Base-by-base conservation (phyloP, 2,797 vertebrate species). In the Eurystomus glaucurus region DNA sequence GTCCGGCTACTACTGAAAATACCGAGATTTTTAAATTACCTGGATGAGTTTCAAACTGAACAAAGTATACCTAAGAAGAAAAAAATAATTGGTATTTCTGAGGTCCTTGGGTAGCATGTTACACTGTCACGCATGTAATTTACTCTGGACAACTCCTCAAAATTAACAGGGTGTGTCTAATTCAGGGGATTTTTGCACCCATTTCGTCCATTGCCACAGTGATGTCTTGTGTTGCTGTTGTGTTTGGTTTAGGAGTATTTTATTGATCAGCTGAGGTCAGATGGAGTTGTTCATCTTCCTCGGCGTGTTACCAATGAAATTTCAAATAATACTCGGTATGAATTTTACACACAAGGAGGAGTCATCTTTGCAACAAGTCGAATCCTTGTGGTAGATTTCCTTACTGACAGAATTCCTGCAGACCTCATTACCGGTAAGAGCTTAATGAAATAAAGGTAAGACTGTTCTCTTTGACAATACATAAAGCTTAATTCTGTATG, bases 331-430 rank as follows among this genome's bases (percentile, higher is more conserved):
- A 99, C 98, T 72, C 99, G 99, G 4, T 99, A 99, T 4, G 98
- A 98, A 7, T 99, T 99, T 13, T 99, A 99, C 98, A 99, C 99
- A 0, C 98, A 98, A 87, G 99, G 99, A 31, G 99, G 99, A 6
- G 98, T 99, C 39, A 97, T 99, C 95, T 99, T 99, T 94, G 99
- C 99, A 90, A 99, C 99, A 75, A 99, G 99, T 93, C 98, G 99
- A 51, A 99, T 99, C 95, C 98, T 99, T 76, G 99, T 99, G 95
- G 99, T 99, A 19, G 99, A 99, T 97, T 99, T 99, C 94, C 98
- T 99, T 88, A 99, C 99, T 0, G 98, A 99, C 85, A 98, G 99
- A 91, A 99, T 99, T 97, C 99, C 99, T 65, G 99, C 99, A 75
- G 98, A 99, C 94, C 99, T 99, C 75, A 98, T 99, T 95, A 99